These are phyloP conservation scores for Centrocercus urophasianus DNA, from an alignment of 2,113 vertebrate species.

Conservation along the genomic window DNA sequence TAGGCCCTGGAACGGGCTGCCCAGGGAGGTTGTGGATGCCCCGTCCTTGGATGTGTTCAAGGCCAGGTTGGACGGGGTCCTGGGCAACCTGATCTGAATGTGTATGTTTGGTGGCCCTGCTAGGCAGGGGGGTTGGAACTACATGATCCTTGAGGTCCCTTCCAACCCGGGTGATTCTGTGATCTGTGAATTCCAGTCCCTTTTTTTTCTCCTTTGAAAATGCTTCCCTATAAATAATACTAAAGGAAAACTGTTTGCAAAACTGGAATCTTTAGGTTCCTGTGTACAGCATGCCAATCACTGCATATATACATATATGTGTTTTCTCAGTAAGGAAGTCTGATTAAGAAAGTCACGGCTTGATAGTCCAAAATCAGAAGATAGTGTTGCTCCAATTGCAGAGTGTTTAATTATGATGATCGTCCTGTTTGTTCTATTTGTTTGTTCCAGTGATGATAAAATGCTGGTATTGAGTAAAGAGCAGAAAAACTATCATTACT, in stretches of 20 bases:
- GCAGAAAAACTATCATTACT: not conserved
- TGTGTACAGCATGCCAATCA: not conserved
- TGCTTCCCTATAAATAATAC: not conserved
- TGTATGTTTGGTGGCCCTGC: too few species aligned
- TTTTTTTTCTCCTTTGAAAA: not conserved
- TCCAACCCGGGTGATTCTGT: too few species aligned
- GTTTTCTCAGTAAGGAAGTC: not conserved
- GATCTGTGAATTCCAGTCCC: not conserved
- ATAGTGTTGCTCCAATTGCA: not conserved
- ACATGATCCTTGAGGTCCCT: too few species aligned
- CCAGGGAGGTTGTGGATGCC: too few species aligned
- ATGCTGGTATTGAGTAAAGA: not conserved
- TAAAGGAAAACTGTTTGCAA: not conserved
- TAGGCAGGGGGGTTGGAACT: too few species aligned
- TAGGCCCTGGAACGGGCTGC: too few species aligned
- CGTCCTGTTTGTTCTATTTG: not conserved
- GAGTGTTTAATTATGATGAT: not conserved
- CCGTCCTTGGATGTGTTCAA: too few species aligned
- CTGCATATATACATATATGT: accelerated
- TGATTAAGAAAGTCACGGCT: not conserved
- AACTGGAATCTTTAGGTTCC: not conserved
- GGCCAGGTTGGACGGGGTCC: too few species aligned
- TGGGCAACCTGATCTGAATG: too few species aligned
- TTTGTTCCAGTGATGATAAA: not conserved
- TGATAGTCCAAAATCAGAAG: not conserved